Evolutionary conservation across 1,140 invertebrate species (phyloP), one percentile per base, ranked within the genome.

Genomic region (Heterodera schachtii): DNA sequence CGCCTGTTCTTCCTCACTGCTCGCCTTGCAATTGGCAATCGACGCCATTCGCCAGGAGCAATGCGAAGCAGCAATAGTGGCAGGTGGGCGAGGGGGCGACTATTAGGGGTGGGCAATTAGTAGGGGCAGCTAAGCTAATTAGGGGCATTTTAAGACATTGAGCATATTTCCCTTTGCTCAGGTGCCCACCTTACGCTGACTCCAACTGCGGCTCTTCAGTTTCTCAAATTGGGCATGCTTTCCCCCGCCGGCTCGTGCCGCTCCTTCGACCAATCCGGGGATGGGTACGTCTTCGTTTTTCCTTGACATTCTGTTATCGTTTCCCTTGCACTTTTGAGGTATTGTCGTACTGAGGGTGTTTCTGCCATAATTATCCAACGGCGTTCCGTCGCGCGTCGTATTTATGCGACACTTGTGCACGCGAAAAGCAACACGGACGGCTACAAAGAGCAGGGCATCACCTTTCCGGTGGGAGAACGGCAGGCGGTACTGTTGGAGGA

Each of bases 11-110:
- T 97, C 95, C 82, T 95, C 95, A 74, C 90, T 97, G 87, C 93
- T 95, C 88, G 96, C 95, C 2, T 90, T 98, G 86, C 85, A 90
- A 86, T 94, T 96, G 87, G 97, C 96, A 16, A 92, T 95, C 16
- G 90, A 91, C 8, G 94, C 95, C 19, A 96, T 98, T 71, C 92
- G 93, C 64, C 91, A 92, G 46, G 95, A 95, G 2, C 93, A 95
- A 86, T 97, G 95, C 90, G 96, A 98, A 87, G 93, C 95, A 8
- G 96, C 96, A 3, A 93, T 98, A 79, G 95, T 98, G 11, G 96
- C 94, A 43, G 96, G 96, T 83, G 43, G 16, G 74, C 57, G 11
- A 16, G 9, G 57, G 16, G 57, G 57, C 13, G 57, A 9, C 11
- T 9, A 31, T 78, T 73, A 73, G 21, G 4, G 19, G 13, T 9